Evolutionary conservation across 2,888 invertebrate genomes (phyloP), one percentile per base, ranked within the genome.

Genomic region (Cosmorhoe ocellata): DNA sequence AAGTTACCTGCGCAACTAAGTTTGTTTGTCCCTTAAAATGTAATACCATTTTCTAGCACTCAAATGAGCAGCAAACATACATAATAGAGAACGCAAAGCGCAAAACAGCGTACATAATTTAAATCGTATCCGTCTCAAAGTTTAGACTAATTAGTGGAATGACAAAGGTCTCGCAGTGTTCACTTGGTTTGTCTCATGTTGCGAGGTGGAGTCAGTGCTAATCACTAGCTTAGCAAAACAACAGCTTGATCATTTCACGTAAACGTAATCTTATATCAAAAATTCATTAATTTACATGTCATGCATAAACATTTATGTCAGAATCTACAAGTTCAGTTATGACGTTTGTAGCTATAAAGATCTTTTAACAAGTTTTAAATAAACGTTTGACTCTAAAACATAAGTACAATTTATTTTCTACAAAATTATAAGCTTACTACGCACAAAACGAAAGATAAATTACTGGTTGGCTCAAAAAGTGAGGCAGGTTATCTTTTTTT

Each of bases 81-180:
- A 28, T 46, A 46, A 39, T 47, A 18, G 11, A 45, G 34, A 28
- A 30, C 24, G 34, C 18, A 18, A 43, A 40, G 39, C 39, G 18
- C 22, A 41, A 51, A 50, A 51, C 53, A 48, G 30, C 36, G 36
- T 56, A 37, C 49, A 56, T 60, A 54, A 58, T 61, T 59, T 58
- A 56, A 58, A 59, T 47, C 48, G 50, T 50, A 61, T 61, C 61
- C 46, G 61, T 58, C 63, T 59, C 58, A 56, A 59, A 59, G 63
- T 59, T 61, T 56, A 46, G 50, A 51, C 56, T 63, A 66, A 64
- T 66, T 64, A 64, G 51, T 46, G 12, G 51, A 56, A 58, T 63
- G 66, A 64, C 64, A 64, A 56, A 64, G 64, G 66, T 58, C 54
- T 54, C 40, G 27, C 27, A 44, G 18, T 33, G 48, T 18, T 53